Evolutionary conservation across 1,140 invertebrate species (phyloP).

Genomic region (Aporrectodea caliginosa): DNA sequence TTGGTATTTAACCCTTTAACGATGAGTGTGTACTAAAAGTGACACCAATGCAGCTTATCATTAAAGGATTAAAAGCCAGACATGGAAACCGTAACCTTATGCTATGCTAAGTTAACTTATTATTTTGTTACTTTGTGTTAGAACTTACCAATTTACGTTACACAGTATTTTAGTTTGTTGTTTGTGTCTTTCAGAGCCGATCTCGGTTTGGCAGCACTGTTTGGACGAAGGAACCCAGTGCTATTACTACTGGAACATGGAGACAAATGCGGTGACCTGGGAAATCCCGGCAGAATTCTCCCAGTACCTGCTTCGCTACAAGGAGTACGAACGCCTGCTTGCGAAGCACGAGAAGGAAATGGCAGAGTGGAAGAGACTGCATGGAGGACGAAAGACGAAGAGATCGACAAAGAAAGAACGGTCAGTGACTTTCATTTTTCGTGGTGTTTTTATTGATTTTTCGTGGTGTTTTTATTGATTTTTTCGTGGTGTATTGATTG

Average conservation of each 20-base stretch:
- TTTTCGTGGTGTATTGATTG: no score
- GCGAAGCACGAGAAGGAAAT: conserved; percentile 26
- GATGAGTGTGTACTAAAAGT: no score
- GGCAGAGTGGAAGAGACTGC: not conserved
- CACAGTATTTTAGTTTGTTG: not conserved
- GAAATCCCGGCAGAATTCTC: conserved; percentile 64
- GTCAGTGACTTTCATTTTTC: no score
- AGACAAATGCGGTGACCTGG: conserved; percentile 71
- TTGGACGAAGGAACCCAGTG: conserved; percentile 66
- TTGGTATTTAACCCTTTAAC: no score
- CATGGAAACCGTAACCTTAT: no score
- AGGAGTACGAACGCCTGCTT: conserved; percentile 32
- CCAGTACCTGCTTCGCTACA: conserved; percentile 43
- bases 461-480: no score
- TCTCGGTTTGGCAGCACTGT: conserved; percentile 65
- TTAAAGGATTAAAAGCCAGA: no score
- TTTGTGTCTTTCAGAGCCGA: conserved; percentile 48
- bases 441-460: no score
- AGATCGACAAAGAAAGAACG: conserved; percentile 8
- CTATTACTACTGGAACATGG: conserved; percentile 70
- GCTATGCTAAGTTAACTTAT: not conserved
- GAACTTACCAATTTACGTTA: not conserved
- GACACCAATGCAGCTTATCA: no score
- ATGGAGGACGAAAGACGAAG: not conserved
- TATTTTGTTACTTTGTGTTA: not conserved